Evolutionary conservation across 2,888 invertebrate genomes (phyloP), one percentile per base, ranked within the genome.

Genomic region (Napeogenes sylphis): DNA sequence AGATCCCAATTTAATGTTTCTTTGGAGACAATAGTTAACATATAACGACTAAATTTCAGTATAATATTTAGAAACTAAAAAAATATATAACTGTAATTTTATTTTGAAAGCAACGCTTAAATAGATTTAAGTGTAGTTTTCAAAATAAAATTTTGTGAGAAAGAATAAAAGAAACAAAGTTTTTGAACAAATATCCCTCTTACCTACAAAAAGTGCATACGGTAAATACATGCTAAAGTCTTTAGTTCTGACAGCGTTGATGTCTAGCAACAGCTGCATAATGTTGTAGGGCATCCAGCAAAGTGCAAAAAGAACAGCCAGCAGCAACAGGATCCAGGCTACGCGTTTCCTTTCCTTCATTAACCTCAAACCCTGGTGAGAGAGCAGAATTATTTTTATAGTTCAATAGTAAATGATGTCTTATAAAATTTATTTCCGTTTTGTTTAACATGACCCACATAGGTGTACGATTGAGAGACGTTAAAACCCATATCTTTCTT

Each of bases 251-350:
- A 86, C 84, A 1, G 84, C 75, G 53, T 90, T 90, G 58, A 93
- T 88, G 78, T 95, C 95, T 8, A 93, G 78, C 30, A 95, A 83
- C 1, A 95, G 88, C 72, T 91, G 92, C 67, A 93, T 85, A 56
- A 93, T 92, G 80, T 94, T 93, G 83, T 94, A 94, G 0, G 94
- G 95, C 63, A 95, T 81, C 95, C 94, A 95, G 80, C 94, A 95
- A 2, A 93, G 76, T 0, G 94, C 94, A 75, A 95, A 95, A 4
- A 94, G 87, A 4, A 94, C 90, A 0, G 94, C 94, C 33, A 95
- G 82, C 0, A 94, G 89, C 2, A 94, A 86, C 5, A 95, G 86
- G 69, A 94, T 93, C 90, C 93, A 93, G 0, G 94, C 94, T 4
- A 94, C 94, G 54, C 94, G 88, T 75, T 93, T 93, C 68, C 95